Evolutionary conservation across 2,113 vertebrate genomes (phyloP).

Genomic region (Macquaria australasica): DNA sequence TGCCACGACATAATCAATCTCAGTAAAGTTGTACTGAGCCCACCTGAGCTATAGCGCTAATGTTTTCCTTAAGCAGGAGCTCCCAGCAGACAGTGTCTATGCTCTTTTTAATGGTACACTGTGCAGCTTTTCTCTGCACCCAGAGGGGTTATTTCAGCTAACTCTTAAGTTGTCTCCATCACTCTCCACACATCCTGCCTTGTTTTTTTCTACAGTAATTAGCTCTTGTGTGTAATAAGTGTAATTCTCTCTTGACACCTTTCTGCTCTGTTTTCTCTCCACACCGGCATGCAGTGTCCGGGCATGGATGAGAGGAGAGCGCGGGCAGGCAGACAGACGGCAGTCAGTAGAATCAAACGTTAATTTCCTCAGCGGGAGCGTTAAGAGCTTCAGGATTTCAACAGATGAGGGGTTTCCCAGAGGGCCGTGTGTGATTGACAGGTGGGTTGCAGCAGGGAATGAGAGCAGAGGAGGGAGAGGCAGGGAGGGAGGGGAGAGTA

Average conservation of each 20-base stretch:
- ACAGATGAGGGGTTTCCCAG: slow-evolving; percentile 58
- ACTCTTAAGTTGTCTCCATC: slow-evolving; percentile 33
- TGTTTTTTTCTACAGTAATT: slow-evolving; percentile 56
- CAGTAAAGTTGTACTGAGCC: slow-evolving; percentile 15
- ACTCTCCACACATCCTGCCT: slow-evolving; percentile 15
- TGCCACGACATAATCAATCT: neutral
- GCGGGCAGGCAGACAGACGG: slow-evolving; percentile 31
- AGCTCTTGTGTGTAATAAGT: slow-evolving; percentile 56
- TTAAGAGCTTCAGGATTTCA: slow-evolving; percentile 42
- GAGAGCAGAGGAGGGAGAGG: neutral
- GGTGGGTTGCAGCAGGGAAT: slow-evolving; percentile 32
- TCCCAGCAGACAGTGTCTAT: slow-evolving; percentile 23
- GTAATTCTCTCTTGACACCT: slow-evolving; percentile 63
- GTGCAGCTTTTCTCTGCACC: slow-evolving; percentile 31
- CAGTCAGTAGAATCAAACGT: neutral
- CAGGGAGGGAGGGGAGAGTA: neutral
- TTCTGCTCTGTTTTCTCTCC: slow-evolving; percentile 38
- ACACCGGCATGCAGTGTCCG: slow-evolving; percentile 17
- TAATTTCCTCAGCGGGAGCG: slow-evolving; percentile 57
- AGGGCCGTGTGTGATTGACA: slow-evolving; percentile 64
- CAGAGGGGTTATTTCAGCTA: slow-evolving; percentile 42
- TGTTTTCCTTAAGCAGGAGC: neutral
- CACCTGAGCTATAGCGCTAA: neutral
- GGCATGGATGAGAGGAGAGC: slow-evolving; percentile 62
- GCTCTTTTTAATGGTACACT: slow-evolving; percentile 27